Base-by-base conservation (phyloP, 2,113 vertebrate genomes). In the Actenoides hombroni region DNA sequence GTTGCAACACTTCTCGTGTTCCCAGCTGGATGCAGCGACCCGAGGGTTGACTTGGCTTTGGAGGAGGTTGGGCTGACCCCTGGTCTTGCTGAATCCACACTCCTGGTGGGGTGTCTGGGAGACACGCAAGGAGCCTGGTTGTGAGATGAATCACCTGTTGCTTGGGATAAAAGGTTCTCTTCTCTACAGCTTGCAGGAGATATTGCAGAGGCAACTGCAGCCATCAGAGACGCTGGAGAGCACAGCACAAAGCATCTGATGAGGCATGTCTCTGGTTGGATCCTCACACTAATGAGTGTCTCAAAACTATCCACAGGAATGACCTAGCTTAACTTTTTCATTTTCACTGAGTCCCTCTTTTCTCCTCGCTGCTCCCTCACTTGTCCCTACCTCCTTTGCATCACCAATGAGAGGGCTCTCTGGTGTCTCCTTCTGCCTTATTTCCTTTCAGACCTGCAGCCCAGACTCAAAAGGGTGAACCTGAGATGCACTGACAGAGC, bases 61-160 rank as follows among this genome's bases (percentile, higher is more conserved):
- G 65, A 94, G 49, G 92, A 86, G 89, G 69, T 44, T 67, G 90
- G 69, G 91, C 89, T 96, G 95, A 97, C 54, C 70, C 35, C 65
- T 9, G 20, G 85, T 89, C 92, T 29, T 91, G 95, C 93, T 94
- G 96, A 97, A 86, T 97, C 76, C 85, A 90, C 93, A 84, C 86
- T 94, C 37, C 60, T 17, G 28, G 25, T 56, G 39, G 24, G 54
- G 40, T 91, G 88, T 71, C 91, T 68, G 70, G 76, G 74, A 75
- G 33, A 82, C 54, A 33, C 0, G 1, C 37, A 25, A 42, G 64
- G 35, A 96, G 60, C 68, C 35, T 90, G 57, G 42, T 18, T 80
- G 61, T 44, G 94, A 95, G 91, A 96, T 90, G 76, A 96, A 96
- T 95, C 94, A 83, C 96, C 94, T 97, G 78, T 65, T 96, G 61